Conservation (phyloP, 2,113 vertebrate species). For the Dasypus novemcinctus region DNA sequence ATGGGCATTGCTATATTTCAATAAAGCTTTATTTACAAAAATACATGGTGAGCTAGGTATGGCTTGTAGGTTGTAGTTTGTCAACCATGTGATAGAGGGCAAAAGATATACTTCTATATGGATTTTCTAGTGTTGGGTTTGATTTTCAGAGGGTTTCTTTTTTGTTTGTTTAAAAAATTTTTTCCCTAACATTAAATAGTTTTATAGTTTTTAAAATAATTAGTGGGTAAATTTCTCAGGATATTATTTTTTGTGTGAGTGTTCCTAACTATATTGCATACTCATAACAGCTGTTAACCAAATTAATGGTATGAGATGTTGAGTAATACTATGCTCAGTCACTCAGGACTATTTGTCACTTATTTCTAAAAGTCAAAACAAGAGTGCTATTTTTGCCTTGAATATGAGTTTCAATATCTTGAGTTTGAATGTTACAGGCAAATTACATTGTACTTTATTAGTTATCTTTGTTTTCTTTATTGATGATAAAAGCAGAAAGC, state of each 20-base stretch:
- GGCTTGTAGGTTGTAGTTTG: neutral
- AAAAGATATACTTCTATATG: neutral
- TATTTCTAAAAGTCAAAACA: neutral
- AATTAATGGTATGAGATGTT: neutral
- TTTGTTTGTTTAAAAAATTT: neutral
- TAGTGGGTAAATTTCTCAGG: neutral
- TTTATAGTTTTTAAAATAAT: slow-evolving; percentile 7
- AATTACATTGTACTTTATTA: neutral
- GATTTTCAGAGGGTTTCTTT: neutral
- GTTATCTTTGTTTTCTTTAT: neutral
- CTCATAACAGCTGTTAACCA: neutral
- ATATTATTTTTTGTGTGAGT: neutral
- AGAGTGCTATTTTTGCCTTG: neutral
- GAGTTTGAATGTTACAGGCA: neutral
- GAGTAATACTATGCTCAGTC: neutral
- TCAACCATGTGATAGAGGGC: neutral
- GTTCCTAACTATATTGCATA: neutral
- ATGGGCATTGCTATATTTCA: neutral
- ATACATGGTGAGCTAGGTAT: neutral
- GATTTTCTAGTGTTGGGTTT: neutral
- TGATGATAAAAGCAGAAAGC: neutral
- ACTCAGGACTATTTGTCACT: neutral
- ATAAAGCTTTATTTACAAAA: slow-evolving; percentile 19
- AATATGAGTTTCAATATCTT: neutral
- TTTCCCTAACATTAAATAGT: neutral